Evolutionary conservation across 2,888 invertebrate species (phyloP).

Genomic region (Catocala sponsa): DNA sequence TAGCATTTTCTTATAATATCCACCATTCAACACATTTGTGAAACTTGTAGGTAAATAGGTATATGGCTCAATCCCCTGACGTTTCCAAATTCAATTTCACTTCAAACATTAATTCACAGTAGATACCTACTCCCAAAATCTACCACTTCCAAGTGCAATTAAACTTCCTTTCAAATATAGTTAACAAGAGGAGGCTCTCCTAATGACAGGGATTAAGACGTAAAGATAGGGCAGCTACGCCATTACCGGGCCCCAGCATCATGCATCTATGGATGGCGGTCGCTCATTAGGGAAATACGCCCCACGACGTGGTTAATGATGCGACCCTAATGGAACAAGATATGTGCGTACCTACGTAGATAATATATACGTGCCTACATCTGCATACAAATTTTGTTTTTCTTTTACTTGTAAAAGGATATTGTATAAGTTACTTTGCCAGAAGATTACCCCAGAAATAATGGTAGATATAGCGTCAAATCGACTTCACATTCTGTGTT

Average conservation of each 20-base stretch:
- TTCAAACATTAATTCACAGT: slow-evolving; percentile 3
- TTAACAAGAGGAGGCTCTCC: slow-evolving; percentile 54
- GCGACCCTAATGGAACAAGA: slow-evolving; percentile 57
- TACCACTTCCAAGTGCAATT: slow-evolving; percentile 34
- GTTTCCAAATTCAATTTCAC: slow-evolving; percentile 19
- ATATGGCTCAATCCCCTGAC: not conserved
- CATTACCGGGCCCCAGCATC: slow-evolving; percentile 67
- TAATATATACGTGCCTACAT: slow-evolving; percentile 13
- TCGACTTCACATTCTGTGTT: too few species aligned
- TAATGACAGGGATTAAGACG: slow-evolving; percentile 82
- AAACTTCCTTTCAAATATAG: slow-evolving; percentile 45
- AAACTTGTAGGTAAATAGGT: not conserved
- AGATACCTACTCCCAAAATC: slow-evolving; percentile 20
- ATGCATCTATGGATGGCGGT: slow-evolving; percentile 73
- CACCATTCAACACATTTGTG: not conserved
- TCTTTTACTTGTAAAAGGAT: not conserved
- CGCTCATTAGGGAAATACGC: slow-evolving; percentile 72
- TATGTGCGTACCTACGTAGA: slow-evolving; percentile 9
- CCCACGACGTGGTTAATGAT: slow-evolving; percentile 62
- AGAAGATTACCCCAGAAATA: too few species aligned
- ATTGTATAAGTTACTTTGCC: too few species aligned
- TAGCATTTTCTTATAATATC: too few species aligned
- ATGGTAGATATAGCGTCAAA: too few species aligned
- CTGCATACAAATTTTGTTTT: slow-evolving; percentile 19
- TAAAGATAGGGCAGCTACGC: slow-evolving; percentile 73